A percentile compares a stretch with the other conserved stretches of the same genome.
Conservation (phyloP, 2,113 vertebrate genomes). For the Microcebus murinus region DNA sequence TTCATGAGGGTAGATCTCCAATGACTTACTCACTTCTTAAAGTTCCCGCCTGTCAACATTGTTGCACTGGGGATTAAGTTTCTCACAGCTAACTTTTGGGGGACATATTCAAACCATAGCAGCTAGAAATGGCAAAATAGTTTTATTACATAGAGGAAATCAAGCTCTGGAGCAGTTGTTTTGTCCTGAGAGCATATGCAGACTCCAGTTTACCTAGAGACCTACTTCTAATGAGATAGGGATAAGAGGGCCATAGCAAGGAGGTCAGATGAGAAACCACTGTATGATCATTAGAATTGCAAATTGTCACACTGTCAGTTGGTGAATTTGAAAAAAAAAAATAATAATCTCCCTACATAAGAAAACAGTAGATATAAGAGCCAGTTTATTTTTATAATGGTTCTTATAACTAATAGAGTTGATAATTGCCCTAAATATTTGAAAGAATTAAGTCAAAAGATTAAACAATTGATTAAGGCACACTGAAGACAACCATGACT, state of each 20-base stretch:
- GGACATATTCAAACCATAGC: no score
- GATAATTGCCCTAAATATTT: background rate
- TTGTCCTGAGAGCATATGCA: background rate
- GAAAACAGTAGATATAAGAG: background rate
- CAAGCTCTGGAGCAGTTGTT: background rate
- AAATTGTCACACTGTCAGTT: background rate
- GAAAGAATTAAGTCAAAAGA: background rate
- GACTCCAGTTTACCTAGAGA: background rate
- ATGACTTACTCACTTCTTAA: no score
- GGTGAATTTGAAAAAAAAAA: background rate
- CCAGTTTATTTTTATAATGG: background rate
- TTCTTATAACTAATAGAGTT: background rate
- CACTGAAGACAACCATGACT: background rate
- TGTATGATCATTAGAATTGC: background rate
- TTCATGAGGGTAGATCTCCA: no score
- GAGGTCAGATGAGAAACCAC: background rate
- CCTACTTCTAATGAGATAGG: background rate
- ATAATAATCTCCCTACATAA: background rate
- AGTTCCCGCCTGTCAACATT: no score
- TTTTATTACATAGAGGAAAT: background rate
- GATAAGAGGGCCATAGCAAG: background rate
- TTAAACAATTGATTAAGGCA: background rate
- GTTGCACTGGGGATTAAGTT: no score
- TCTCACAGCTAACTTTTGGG: no score
- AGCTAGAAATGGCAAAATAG: background rate